Percentiles rank a stretch among this genome's conserved stretches.
Evolutionary conservation across 2,888 invertebrate species (phyloP).

Genomic region (Axea sp.): DNA sequence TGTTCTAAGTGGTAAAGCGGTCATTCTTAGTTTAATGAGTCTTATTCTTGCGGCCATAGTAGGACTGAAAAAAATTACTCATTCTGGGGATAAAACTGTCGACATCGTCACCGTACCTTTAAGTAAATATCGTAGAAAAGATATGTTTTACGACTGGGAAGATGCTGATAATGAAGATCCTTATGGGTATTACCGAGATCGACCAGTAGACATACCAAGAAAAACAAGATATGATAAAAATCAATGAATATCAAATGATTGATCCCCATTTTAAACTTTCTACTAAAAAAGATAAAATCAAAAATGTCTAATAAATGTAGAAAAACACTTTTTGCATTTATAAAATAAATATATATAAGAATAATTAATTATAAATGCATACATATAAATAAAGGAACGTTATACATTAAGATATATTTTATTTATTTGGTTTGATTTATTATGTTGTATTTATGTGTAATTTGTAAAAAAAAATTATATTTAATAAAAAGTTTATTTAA

Average conservation of each 20-base stretch:
- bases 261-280: conserved; percentile 19
- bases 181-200: conserved; percentile 74
- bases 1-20: conserved; percentile 83
- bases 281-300: conserved; percentile 5
- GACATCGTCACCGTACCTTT: conserved; percentile 68
- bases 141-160: conserved; percentile 66
- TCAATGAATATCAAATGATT: conserved; percentile 29
- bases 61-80: conserved; percentile 81
- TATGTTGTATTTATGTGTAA: conserved; percentile 14
- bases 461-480: conserved; percentile 11
- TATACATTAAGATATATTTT: too few species aligned
- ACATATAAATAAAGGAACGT: too few species aligned
- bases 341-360: too few species aligned
- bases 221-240: conserved; percentile 53
- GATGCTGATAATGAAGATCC: conserved; percentile 70
- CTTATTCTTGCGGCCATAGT: conserved; percentile 83
- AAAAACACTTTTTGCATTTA: too few species aligned
- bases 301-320: not conserved
- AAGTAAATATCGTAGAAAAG: conserved; percentile 74
- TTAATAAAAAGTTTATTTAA: conserved; percentile 7
- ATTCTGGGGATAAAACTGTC: conserved; percentile 62
- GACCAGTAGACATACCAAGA: conserved; percentile 57
- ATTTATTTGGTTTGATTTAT: too few species aligned
- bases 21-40: conserved; percentile 81
- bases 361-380: too few species aligned